Evolutionary conservation across 2,888 invertebrate genomes (phyloP), one percentile per base, ranked within the genome.

Genomic region (Gryllus longicercus): DNA sequence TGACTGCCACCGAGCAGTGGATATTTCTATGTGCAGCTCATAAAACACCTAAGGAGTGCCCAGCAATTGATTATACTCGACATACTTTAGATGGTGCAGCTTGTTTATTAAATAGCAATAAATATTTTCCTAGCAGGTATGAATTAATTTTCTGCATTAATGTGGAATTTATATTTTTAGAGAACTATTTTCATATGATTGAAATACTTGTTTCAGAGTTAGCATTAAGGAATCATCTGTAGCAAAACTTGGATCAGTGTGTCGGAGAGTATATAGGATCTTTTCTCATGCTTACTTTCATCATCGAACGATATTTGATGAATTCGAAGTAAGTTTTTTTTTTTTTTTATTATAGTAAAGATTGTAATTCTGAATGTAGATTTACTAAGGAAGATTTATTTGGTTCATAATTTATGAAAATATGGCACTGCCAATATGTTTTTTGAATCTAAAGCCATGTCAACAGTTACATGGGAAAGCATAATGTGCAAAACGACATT

Each of bases 1-100:
- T 99, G 99, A 99, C 99, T 76, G 99, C 99, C 51, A 99, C 99
- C 50, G 99, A 99, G 88, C 99, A 99, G 86, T 99, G 99, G 99
- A 99, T 99, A 88, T 99, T 99, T 88, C 89, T 99, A 79, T 99
- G 99, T 90, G 99, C 99, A 81, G 99, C 99, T 75, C 99, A 99
- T 87, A 99, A 99, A 91, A 99, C 99, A 82, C 99, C 99, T 75
- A 99, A 99, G 88, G 99, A 99, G 91, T 99, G 99, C 88, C 97
- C 99, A 81, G 99, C 99, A 79, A 99, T 99, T 87, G 99, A 99
- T 88, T 99, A 99, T 86, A 99, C 99, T 2, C 91, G 99, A 84
- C 99, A 99, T 87, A 99, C 99, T 76, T 90, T 99, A 82, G 99
- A 99, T 88, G 99, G 99, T 51, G 99, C 99, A 83, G 98, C 99